Percentiles rank a stretch among this genome's conserved stretches.
Evolutionary conservation across 2,888 invertebrate species (phyloP).

Genomic region (Pyrgus malvae): DNA sequence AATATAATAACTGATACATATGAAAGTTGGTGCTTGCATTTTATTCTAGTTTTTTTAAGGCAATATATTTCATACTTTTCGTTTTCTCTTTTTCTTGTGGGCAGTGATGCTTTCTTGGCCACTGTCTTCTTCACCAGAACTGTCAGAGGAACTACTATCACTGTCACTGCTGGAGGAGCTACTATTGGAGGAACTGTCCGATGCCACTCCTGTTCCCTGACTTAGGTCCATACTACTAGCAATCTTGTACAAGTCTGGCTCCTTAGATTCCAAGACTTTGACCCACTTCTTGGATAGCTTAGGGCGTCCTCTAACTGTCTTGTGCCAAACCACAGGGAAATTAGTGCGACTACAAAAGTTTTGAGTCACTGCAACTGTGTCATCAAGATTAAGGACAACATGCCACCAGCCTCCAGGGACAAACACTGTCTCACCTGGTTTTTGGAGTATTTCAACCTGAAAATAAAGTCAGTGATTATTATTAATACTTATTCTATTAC

Average conservation of each 20-base stretch:
- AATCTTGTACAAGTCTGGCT: conserved; percentile 88
- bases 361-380: conserved; percentile 98
- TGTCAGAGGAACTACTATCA: conserved; percentile 74
- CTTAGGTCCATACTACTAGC: conserved; percentile 93
- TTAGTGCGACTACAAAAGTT: conserved; percentile 98
- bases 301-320: conserved; percentile 96
- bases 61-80: conserved; percentile 68
- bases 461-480: no score
- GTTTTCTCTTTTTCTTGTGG: conserved; percentile 89
- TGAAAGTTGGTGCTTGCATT: conserved; percentile 45
- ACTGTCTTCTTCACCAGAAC: conserved; percentile 87
- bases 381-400: conserved; percentile 97
- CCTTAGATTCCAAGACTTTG: conserved; percentile 85
- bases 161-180: conserved; percentile 89
- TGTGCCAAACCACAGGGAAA: conserved; percentile 99
- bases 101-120: conserved; percentile 95
- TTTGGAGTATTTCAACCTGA: conserved; percentile 95
- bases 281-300: conserved; percentile 98
- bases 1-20: conserved; percentile 33
- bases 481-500: no score
- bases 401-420: conserved; percentile 99
- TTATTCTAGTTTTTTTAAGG: conserved; percentile 44
- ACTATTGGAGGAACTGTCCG: conserved; percentile 95
- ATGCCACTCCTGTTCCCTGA: conserved; percentile 94
- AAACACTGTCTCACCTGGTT: conserved; percentile 98